phyloP scores from a whole-genome alignment of 1,140 invertebrate genomes.

The Heterodera schachtii region DNA sequence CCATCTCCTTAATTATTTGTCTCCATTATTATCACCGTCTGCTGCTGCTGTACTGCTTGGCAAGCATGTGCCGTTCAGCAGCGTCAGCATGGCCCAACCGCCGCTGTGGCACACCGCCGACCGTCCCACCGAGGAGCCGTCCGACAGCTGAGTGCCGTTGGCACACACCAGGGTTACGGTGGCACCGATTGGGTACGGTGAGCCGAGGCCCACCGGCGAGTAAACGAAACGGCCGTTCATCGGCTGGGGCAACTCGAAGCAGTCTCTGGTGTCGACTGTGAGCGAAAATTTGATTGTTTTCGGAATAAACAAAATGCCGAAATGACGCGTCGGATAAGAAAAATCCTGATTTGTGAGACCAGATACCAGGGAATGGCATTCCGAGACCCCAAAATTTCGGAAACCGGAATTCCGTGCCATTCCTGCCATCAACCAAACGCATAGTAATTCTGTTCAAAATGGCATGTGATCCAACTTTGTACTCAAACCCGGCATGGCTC shows the following conservation, averaged over 20 bases:
- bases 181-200: conserved; percentile 32
- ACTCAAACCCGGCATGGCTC: too few relatives aligned
- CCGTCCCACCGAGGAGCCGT: conserved; percentile 14
- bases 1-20: too few relatives aligned
- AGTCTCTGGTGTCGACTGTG: conserved; percentile 3
- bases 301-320: not conserved
- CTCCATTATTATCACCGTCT: not conserved
- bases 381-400: too few relatives aligned
- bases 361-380: too few relatives aligned
- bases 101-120: conserved; percentile 6
- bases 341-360: too few relatives aligned
- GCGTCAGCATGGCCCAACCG: not conserved
- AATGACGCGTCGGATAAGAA: too few relatives aligned
- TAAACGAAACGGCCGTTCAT: conserved; percentile 20
- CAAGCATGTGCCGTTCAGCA: not conserved
- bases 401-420: too few relatives aligned
- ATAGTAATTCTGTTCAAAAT: too few relatives aligned
- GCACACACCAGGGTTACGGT: conserved; percentile 30
- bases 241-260: conserved; percentile 23
- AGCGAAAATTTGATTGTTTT: not conserved
- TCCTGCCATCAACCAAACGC: too few relatives aligned
- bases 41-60: not conserved
- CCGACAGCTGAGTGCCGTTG: conserved; percentile 25
- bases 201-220: conserved; percentile 5
- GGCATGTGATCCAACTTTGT: too few relatives aligned